Evolutionary conservation across 2,113 vertebrate genomes (phyloP).

Genomic region (Centropus bengalensis): DNA sequence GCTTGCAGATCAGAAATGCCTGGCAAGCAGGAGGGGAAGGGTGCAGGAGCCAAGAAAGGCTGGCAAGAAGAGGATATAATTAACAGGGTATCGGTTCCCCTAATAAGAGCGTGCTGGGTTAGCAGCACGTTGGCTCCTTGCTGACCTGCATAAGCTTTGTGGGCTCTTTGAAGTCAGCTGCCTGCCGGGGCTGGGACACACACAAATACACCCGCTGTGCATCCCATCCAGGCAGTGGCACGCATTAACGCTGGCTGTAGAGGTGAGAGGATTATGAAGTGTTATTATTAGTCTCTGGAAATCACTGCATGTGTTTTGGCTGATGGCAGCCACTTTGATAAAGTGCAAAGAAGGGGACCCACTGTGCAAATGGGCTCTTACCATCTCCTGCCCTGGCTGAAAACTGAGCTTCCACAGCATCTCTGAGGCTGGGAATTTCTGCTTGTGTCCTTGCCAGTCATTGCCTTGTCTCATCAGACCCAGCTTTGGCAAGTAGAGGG

Average conservation of each 20-base stretch:
- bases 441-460: neutral
- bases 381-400: neutral
- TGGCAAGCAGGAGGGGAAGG: neutral
- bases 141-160: neutral
- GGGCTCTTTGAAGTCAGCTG: neutral
- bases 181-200: neutral
- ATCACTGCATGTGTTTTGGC: neutral
- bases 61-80: neutral
- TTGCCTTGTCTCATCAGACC: neutral
- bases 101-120: neutral
- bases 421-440: neutral
- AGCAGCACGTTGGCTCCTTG: neutral
- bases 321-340: neutral
- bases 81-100: neutral
- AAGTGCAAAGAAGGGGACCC: neutral
- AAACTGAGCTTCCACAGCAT: neutral
- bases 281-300: neutral
- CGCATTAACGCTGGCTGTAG: neutral
- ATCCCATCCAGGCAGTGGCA: neutral
- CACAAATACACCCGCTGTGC: neutral
- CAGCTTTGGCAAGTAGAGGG: neutral
- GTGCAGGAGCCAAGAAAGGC: neutral
- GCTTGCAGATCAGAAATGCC: accelerated
- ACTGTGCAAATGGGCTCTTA: neutral
- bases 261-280: neutral